Base-by-base conservation (phyloP, 1,140 invertebrate species). In the Drosophila repletoides region DNA sequence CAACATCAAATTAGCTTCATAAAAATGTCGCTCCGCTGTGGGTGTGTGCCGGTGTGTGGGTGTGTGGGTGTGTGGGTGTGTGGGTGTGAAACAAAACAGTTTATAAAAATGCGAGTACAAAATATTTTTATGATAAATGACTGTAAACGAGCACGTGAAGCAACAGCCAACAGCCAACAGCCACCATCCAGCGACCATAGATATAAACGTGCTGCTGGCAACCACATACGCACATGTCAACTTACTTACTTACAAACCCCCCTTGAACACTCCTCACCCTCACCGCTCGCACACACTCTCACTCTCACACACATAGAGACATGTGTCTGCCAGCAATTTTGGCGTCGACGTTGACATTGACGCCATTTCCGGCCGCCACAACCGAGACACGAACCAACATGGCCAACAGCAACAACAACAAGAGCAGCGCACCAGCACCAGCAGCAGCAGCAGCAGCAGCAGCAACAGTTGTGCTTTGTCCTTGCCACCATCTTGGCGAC, bases 121-220 rank as follows among this genome's bases (percentile, higher is more conserved):
- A 83, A 84, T 84, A 84, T 84, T 84, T 84, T 79, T 84, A 84
- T 84, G 79, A 86, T 84, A 84, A 84, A 84, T 84, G 79, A 84
- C 74, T 84, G 79, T 79, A 84, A 84, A 84, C 79, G 79, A 84
- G 79, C 80, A 84, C 70, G 80, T 84, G 79, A 79, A 83, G 69
- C 76, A 61, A 72, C 56, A 63, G 52, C 49, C 48, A 74, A 53
- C 33, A 19, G 45, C 77, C 77, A 77, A 41, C 48, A 74, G 59
- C 33, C 17, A 49, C 77, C 77, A 77, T 74, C 49, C 48, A 74
- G 59, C 33, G 22, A 49, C 77, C 77, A 77, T 74, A 83, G 79
- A 84, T 75, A 79, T 75, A 86, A 79, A 84, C 79, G 79, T 84
- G 79, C 80, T 79, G 71, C 80, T 86, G 74, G 51, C 80, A 84